Conservation (phyloP, 30 jellyfish, hydroid and myxozoan species). For the Aurelia aurita complex sp. Pacific region DNA sequence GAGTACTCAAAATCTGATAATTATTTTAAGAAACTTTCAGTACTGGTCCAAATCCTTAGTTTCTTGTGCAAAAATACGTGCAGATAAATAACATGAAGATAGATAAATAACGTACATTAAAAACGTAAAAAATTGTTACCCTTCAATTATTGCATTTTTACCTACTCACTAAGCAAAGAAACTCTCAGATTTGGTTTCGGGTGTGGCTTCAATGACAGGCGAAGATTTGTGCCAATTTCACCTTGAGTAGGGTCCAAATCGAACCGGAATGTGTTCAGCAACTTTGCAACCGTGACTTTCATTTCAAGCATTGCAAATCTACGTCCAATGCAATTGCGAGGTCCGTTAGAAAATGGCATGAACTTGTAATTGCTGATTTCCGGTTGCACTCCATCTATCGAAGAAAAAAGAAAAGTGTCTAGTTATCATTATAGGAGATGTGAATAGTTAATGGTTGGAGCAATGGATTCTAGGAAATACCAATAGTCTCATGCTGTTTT, state of each 20-base stretch:
- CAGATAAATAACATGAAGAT: too few relatives aligned
- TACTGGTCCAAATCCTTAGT: too few relatives aligned
- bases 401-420: background rate
- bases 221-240: background rate
- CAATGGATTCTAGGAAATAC: too few relatives aligned
- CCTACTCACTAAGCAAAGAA: slow-evolving; percentile 5
- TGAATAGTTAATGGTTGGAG: too few relatives aligned
- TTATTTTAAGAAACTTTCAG: too few relatives aligned
- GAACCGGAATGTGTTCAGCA: slow-evolving; percentile 49
- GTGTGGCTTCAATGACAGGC: slow-evolving; percentile 44
- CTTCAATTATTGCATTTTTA: background rate
- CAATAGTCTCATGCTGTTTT: too few relatives aligned
- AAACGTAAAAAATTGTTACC: too few relatives aligned
- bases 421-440: too few relatives aligned
- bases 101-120: too few relatives aligned
- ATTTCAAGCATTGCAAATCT: slow-evolving; percentile 66
- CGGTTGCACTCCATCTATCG: slow-evolving; percentile 15
- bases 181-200: slow-evolving; percentile 50
- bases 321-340: slow-evolving; percentile 77
- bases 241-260: slow-evolving; percentile 58
- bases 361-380: slow-evolving; percentile 44
- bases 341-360: slow-evolving; percentile 79
- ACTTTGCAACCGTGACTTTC: slow-evolving; percentile 54
- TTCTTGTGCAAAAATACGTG: too few relatives aligned
- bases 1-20: too few relatives aligned